A percentile compares a stretch with the other conserved stretches of the same genome.
Evolutionary conservation across 2,888 invertebrate genomes (phyloP).

Genomic region (Drosophila testacea): DNA sequence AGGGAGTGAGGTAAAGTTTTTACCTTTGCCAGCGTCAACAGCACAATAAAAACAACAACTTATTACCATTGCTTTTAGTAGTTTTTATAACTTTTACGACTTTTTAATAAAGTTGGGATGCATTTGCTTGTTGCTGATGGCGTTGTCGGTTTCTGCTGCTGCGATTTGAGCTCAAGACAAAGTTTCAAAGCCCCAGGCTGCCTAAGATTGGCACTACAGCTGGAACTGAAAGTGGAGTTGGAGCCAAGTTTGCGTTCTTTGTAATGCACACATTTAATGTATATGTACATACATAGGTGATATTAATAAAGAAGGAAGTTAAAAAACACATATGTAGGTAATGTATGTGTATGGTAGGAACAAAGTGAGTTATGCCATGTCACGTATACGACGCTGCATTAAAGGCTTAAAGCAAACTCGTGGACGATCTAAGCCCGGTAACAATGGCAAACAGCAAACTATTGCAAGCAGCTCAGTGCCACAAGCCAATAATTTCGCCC

Average conservation of each 20-base stretch:
- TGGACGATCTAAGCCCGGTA: conserved; percentile 63
- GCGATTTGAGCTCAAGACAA: conserved; percentile 64
- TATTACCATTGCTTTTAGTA: conserved; percentile 79
- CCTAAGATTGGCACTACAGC: conserved; percentile 23
- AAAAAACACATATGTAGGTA: no score
- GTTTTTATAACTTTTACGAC: conserved; percentile 79
- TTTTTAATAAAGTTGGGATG: conserved; percentile 80
- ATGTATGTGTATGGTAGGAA: neutral
- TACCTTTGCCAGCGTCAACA: conserved; percentile 47
- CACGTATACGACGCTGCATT: conserved; percentile 59
- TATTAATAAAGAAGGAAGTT: no score
- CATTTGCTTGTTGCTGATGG: conserved; percentile 67
- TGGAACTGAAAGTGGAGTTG: conserved; percentile 2
- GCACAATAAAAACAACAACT: conserved; percentile 71
- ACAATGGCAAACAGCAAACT: conserved; percentile 58
- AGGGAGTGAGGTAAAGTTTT: conserved; percentile 44
- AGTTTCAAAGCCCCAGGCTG: conserved; percentile 57
- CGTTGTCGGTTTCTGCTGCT: conserved; percentile 6
- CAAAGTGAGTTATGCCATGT: conserved; percentile 61
- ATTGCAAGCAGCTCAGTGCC: conserved; percentile 30
- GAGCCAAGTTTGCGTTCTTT: conserved; percentile 27
- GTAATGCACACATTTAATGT: conserved; percentile 20
- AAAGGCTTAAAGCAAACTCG: conserved; percentile 66
- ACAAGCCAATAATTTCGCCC: conserved; percentile 39
- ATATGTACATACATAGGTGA: no score